Conservation (phyloP, 35 echinoderm and acorn worm genomes). For the Strongylocentrotus purpuratus region DNA sequence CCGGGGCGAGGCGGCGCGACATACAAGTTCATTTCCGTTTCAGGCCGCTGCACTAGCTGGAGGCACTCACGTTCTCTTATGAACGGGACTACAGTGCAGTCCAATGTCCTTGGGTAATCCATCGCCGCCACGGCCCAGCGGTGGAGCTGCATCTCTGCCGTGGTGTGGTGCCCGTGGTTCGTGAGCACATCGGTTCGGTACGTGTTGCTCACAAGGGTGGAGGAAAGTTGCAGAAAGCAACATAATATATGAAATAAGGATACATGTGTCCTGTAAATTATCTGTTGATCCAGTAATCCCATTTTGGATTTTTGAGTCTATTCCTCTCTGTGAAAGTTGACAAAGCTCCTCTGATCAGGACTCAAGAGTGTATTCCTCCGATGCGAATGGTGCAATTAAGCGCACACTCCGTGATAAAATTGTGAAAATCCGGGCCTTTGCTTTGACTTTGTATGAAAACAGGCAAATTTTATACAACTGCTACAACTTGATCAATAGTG, state of each 20-base stretch:
- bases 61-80: constrained; percentile 69
- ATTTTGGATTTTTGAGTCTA: background rate
- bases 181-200: constrained; percentile 47
- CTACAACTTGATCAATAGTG: too few species aligned
- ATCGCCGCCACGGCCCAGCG: constrained; percentile 65
- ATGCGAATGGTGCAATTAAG: background rate
- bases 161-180: constrained; percentile 20
- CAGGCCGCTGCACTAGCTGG: constrained; percentile 36
- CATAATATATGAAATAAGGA: constrained; percentile 40
- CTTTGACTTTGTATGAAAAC: too few species aligned
- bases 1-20: constrained; percentile 60
- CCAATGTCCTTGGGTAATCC: constrained; percentile 58
- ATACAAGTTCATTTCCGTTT: constrained; percentile 80
- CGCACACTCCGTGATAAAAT: too few species aligned
- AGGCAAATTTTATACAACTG: too few species aligned
- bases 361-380: background rate
- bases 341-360: background rate
- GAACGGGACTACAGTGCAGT: constrained; percentile 74
- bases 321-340: background rate
- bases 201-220: constrained; percentile 36
- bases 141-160: constrained; percentile 42
- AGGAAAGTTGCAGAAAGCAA: constrained; percentile 32
- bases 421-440: too few species aligned
- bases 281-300: background rate
- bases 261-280: constrained; percentile 26